Evolutionary conservation across 2,888 invertebrate species (phyloP).

Genomic region (Coelopa pilipes): DNA sequence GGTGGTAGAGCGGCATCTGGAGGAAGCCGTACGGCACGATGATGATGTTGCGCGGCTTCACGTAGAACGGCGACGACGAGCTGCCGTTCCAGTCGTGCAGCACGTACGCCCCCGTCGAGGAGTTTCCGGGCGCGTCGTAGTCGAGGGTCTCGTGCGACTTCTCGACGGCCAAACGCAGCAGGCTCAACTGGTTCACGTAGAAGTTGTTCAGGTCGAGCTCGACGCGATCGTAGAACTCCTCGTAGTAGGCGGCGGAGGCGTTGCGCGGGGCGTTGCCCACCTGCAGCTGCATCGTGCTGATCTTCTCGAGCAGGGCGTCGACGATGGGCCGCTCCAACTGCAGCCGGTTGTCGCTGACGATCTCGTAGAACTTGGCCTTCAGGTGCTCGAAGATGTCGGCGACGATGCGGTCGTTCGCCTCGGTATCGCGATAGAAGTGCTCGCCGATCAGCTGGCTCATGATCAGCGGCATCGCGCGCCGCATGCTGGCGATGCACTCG

Average conservation of each 20-base stretch:
- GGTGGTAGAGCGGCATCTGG: conserved; percentile 57
- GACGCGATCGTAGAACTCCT: conserved; percentile 53
- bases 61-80: conserved; percentile 60
- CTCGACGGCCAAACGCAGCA: conserved; percentile 53
- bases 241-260: conserved; percentile 48
- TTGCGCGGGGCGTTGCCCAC: conserved; percentile 58
- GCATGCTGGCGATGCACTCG: conserved; percentile 57
- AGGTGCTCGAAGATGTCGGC: conserved; percentile 52
- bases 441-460: conserved; percentile 58
- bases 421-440: conserved; percentile 52
- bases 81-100: conserved; percentile 55
- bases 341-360: conserved; percentile 55
- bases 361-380: conserved; percentile 52
- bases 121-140: neutral
- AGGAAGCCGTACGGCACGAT: conserved; percentile 59
- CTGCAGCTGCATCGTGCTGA: conserved; percentile 56
- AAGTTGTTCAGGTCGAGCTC: conserved; percentile 54
- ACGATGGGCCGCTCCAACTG: conserved; percentile 54
- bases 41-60: conserved; percentile 58
- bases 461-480: conserved; percentile 61
- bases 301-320: conserved; percentile 53
- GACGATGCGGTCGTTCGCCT: conserved; percentile 49
- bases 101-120: conserved; percentile 43
- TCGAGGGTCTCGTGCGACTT: conserved; percentile 50
- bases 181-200: conserved; percentile 58